Percentiles rank a stretch among this genome's conserved stretches.
phyloP scores from a whole-genome alignment of 2,888 invertebrate species.

The Napeogenes inachia region DNA sequence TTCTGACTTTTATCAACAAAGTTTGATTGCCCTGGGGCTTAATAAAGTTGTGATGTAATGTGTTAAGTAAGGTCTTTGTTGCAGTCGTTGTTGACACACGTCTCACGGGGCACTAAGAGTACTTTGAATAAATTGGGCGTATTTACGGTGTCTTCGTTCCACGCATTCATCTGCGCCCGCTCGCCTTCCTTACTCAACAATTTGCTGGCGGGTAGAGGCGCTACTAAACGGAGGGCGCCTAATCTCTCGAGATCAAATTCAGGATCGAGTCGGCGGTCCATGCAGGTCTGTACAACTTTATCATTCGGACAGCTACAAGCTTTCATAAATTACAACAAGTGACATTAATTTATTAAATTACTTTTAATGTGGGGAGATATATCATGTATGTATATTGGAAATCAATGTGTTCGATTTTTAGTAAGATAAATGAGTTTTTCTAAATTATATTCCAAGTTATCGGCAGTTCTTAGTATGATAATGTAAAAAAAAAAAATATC shows the following conservation, averaged over 20 bases:
- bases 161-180: slow-evolving; percentile 97
- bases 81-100: slow-evolving; percentile 96
- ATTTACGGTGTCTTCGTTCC: slow-evolving; percentile 98
- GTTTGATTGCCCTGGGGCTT: slow-evolving; percentile 1
- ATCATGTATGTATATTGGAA: no score
- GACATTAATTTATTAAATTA: no score
- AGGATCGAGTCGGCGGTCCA: slow-evolving; percentile 90
- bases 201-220: slow-evolving; percentile 91
- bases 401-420: no score
- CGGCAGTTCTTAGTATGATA: no score
- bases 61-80: slow-evolving; percentile 46
- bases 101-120: slow-evolving; percentile 95
- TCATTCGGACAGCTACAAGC: background rate
- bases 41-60: slow-evolving; percentile 4
- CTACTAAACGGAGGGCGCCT: slow-evolving; percentile 93
- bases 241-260: slow-evolving; percentile 93
- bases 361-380: no score
- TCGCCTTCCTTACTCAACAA: slow-evolving; percentile 95
- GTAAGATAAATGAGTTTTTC: no score
- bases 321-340: no score
- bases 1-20: background rate
- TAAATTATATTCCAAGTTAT: no score
- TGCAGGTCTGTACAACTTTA: slow-evolving; percentile 79
- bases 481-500: no score
- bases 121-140: slow-evolving; percentile 96